Evolutionary conservation across 2,888 invertebrate species (phyloP).

Genomic region (Amblyjoppa proteus): DNA sequence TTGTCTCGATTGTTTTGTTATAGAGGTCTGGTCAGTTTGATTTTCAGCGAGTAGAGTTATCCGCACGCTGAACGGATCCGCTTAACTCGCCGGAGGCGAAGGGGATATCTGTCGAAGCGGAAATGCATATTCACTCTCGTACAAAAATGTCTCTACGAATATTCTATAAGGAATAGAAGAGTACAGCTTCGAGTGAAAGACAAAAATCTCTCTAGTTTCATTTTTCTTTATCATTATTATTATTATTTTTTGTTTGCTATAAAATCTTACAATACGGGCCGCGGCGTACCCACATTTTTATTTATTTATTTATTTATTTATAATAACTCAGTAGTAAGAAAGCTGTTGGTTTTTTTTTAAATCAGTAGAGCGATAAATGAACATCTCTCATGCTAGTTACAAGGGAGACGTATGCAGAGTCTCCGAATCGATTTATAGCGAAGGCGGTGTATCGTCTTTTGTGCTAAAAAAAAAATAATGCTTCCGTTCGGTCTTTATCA

Average conservation of each 20-base stretch:
- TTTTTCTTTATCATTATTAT: background rate
- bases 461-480: background rate
- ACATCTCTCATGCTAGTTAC: background rate
- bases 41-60: slow-evolving; percentile 29
- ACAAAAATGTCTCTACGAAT: background rate
- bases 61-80: slow-evolving; percentile 20
- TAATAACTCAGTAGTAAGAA: background rate
- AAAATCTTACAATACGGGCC: background rate
- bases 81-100: slow-evolving; percentile 19
- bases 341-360: background rate
- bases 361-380: background rate
- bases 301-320: background rate
- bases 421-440: background rate
- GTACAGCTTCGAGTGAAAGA: background rate
- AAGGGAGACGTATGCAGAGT: background rate
- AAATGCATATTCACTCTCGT: slow-evolving; percentile 2
- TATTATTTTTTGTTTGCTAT: background rate
- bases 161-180: background rate
- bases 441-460: background rate
- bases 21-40: slow-evolving; percentile 58
- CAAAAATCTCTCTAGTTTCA: background rate
- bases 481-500: background rate
- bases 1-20: slow-evolving; percentile 43
- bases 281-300: background rate
- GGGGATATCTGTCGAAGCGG: slow-evolving; percentile 12